Conservation (phyloP, 35 echinoderm and acorn worm genomes). For the Ophioderma brevispina region DNA sequence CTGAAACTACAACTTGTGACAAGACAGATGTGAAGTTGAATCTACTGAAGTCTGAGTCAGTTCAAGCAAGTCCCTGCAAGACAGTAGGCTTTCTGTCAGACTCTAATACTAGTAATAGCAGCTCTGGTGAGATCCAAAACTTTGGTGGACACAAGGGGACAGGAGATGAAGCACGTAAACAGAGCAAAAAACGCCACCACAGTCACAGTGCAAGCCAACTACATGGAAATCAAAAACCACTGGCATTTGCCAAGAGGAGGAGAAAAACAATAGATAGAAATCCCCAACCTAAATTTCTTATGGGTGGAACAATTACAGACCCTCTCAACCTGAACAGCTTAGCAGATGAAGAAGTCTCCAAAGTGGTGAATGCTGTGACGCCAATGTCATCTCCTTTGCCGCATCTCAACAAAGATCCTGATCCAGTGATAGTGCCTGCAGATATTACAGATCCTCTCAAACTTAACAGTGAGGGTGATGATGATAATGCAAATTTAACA, state of each 20-base stretch:
- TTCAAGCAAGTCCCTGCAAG: background rate
- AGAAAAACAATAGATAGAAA: constrained; percentile 66
- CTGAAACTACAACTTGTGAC: background rate
- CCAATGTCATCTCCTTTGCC: constrained; percentile 85
- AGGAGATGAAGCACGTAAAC: background rate
- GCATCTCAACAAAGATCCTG: constrained; percentile 87
- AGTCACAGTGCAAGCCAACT: background rate
- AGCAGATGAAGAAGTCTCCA: constrained; percentile 72
- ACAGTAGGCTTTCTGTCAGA: background rate
- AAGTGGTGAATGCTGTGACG: constrained; percentile 66
- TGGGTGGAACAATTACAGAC: constrained; percentile 86
- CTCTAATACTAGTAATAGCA: background rate
- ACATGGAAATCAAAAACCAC: constrained; percentile 26
- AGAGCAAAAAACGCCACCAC: background rate
- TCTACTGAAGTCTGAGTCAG: background rate
- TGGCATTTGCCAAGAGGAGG: constrained; percentile 47
- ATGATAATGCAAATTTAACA: constrained; percentile 39
- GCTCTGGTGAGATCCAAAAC: background rate
- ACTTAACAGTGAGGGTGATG: constrained; percentile 65
- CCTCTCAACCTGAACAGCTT: constrained; percentile 97
- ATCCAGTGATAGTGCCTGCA: constrained; percentile 89
- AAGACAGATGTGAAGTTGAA: background rate
- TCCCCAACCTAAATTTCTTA: constrained; percentile 67
- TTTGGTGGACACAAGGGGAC: background rate
- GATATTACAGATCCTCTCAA: constrained; percentile 93